Evolutionary conservation across 2,888 invertebrate species (phyloP), one percentile per base, ranked within the genome.

Genomic region (Julus scanicus): DNA sequence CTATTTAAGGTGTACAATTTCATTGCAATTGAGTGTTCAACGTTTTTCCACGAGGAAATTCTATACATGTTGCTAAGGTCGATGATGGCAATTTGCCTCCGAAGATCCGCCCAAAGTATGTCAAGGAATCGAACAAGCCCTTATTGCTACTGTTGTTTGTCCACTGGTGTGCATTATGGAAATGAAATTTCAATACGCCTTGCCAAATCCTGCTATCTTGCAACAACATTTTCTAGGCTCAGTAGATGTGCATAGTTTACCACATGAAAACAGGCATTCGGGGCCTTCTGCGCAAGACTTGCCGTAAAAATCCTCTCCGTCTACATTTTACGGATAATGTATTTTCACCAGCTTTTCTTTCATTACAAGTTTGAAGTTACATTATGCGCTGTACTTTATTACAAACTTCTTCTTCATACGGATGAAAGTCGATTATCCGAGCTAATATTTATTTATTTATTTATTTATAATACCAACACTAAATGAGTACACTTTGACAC

Each of bases 121-220:
- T 80, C 37, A 15, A 80, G 80, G 37, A 80, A 37, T 13, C 29
- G 80, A 80, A 80, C 80, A 80, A 80, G 37, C 80, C 37, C 80
- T 80, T 80, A 80, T 80, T 80, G 80, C 80, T 29, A 29, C 80
- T 13, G 80, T 80, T 80, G 80, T 80, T 80, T 80, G 80, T 80
- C 80, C 80, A 80, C 80, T 37, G 80, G 80, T 13, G 80, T 80
- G 37, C 80, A 80, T 80, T 80, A 80, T 80, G 80, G 80, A 80
- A 80, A 80, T 80, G 80, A 80, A 80, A 80, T 80, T 80, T 80
- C 80, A 80, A 80, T 80, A 37, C 80, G 80, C 80, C 80, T 80
- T 80, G 15, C 80, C 37, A 37, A 80, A 80, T 37, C 80, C 80
- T 80, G 2, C 80, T 13, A 80, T 44, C 5, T 44, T 8, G 44